Evolutionary conservation across 2,797 vertebrate species (phyloP), one percentile per base, ranked within the genome.

Genomic region (Coregonus ussuriensis): DNA sequence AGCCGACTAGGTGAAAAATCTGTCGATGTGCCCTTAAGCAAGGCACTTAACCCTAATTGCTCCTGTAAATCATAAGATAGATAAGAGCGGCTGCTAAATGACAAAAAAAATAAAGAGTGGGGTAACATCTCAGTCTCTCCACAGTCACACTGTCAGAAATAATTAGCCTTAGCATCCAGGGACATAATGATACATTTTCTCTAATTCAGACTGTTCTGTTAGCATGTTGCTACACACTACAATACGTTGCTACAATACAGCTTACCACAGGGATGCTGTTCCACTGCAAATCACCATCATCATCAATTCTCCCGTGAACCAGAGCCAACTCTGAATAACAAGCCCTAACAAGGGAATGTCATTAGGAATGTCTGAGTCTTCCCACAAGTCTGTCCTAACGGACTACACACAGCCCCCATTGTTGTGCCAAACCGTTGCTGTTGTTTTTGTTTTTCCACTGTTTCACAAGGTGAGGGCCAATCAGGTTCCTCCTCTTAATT

Each of bases 401-500:
- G 87, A 90, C 87, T 88, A 35, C 79, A 70, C 56, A 73, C 29
- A 71, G 72, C 41, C 73, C 51, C 56, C 74, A 6, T 25, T 63
- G 21, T 21, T 63, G 7, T 85, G 33, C 35, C 68, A 82, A 82
- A 71, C 73, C 33, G 65, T 77, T 75, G 70, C 75, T 76, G 29
- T 78, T 79, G 78, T 78, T 66, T 82, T 85, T 76, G 65, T 74
- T 73, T 47, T 47, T 13, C 41, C 41, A 47, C 9, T 47, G 14
- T 77, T 84, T 84, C 74, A 75, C 70, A 29, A 75, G 75, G 63
- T 35, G 53, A 33, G 72, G 81, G 85, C 54, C 3, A 80, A 81
- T 82, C 82, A 66, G 67, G 71, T 77, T 54, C 73, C 81, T 80
- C 71, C 66, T 69, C 81, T 81, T 89, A 88, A 91, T 91, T 92